phyloP scores from a whole-genome alignment of 2,113 vertebrate genomes.

The Bambusicola thoracicus region DNA sequence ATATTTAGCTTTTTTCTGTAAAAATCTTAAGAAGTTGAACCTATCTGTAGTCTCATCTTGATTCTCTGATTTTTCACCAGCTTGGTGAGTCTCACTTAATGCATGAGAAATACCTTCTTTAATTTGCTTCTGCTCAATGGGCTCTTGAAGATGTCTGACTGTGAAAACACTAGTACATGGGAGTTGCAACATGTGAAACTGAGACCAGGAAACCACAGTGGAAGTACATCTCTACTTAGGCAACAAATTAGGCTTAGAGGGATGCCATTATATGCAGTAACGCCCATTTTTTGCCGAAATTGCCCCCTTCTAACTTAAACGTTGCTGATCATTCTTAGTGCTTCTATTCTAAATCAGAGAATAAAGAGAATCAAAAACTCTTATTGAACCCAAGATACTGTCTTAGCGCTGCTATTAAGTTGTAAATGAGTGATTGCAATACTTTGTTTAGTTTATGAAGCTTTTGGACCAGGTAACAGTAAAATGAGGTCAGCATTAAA shows the following conservation, averaged over 20 bases:
- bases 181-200: neutral
- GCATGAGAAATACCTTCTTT: neutral
- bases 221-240: neutral
- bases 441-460: neutral
- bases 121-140: neutral
- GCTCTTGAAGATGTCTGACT: neutral
- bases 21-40: neutral
- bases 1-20: neutral
- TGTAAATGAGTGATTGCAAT: neutral
- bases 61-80: neutral
- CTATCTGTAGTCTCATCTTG: neutral
- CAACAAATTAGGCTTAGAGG: neutral
- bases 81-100: neutral
- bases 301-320: neutral
- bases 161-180: neutral
- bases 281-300: neutral
- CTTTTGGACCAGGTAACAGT: neutral
- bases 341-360: neutral
- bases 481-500: conserved; percentile 35
- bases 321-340: neutral
- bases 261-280: neutral
- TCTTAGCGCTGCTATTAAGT: neutral
- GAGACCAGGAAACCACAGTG: neutral
- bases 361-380: neutral
- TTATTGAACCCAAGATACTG: neutral